Evolutionary conservation across 2,113 vertebrate genomes (phyloP), one percentile per base, ranked within the genome.

Genomic region (Lipotes vexillifer): DNA sequence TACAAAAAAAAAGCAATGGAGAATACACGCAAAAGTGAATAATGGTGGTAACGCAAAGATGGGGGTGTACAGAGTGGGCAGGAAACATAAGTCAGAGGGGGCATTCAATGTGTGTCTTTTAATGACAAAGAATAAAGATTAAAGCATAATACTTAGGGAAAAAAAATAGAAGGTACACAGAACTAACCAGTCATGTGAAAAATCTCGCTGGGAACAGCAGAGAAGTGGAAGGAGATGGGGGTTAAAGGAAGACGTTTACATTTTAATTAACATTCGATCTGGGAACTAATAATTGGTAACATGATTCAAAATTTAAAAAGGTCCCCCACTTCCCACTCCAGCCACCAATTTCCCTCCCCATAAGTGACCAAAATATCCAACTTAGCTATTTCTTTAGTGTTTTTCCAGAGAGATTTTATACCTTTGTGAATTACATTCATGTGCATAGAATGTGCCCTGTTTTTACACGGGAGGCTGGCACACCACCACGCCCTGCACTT

Each of bases 91-190:
- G 4, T 18, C 5, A 0, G 17, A 9, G n/a, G 57, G 57, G 29
- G 38, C 36, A 3, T 5, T 23, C 29, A 4, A 0, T 0, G 13
- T 41, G 3, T 41, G 1, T 12, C 4, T 65, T 41, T 86, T 55
- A 38, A 12, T 55, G 57, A 52, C 20, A 52, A 33, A 55, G 29
- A 66, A 61, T 8, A 17, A 38, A 61, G 29, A 66, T 52, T 11
- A 21, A 38, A 77, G 41, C 25, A 18, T 5, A 29, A 0, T 20
- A 8, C 27, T 55, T 38, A 0, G 1, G 46, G 49, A 5, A 15
- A 2, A 12, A 15, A 29, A 44, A 36, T 1, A 5, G 4, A 44
- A 44, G 20, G 68, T 17, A 10, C 71, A 15, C 11, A 46, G 41
- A 63, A 7, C 1, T 1, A 38, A 10, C 44, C 33, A 25, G 14